Base-by-base conservation (phyloP, 2,113 vertebrate species). In the Scomber colias region DNA sequence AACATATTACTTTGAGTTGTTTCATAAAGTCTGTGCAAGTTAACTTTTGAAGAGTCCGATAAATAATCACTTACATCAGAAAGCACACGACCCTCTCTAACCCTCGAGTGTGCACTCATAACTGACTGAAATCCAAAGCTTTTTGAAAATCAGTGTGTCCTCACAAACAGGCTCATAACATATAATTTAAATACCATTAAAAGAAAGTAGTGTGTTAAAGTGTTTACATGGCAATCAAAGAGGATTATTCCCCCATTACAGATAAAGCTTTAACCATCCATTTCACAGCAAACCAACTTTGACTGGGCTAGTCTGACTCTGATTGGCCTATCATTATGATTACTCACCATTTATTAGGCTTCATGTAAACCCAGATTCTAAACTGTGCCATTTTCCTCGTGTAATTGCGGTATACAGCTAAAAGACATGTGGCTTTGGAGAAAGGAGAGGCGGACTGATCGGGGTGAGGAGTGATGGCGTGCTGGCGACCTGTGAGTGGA, bases 381-480 rank as follows among this genome's bases (percentile, higher is more conserved):
- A 35, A 17, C 14, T 10, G 19, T 11, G 35, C 21, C 5, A 3
- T 54, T 27, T 54, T 65, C 4, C 40, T 60, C 30, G 46, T 46
- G 62, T 40, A 13, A 65, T 61, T 49, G 21, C 15, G 16, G 31
- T 35, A n/a, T 44, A 35, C 27, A 70, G 24, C 53, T 17, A 19
- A 4, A 60, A 35, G 24, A 27, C 19, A 24, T 60, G 12, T 50
- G 48, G 7, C 11, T 15, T 10, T 4, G 8, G 11, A 50, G 16
- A 16, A 49, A 40, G 10, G 13, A 44, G n/a, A 31, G 49, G 60
- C 35, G 30, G 60, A 15, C 64, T 24, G 8, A 75, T 51, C 73
- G 74, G 60, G 65, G 65, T 81, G 24, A 30, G 81, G 77, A 79
- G 61, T 31, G 45, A 82, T 48, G 73, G 50, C 53, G 67, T 44